Evolutionary conservation across 2,797 vertebrate genomes (phyloP).

Genomic region (Syndactyla subalaris): DNA sequence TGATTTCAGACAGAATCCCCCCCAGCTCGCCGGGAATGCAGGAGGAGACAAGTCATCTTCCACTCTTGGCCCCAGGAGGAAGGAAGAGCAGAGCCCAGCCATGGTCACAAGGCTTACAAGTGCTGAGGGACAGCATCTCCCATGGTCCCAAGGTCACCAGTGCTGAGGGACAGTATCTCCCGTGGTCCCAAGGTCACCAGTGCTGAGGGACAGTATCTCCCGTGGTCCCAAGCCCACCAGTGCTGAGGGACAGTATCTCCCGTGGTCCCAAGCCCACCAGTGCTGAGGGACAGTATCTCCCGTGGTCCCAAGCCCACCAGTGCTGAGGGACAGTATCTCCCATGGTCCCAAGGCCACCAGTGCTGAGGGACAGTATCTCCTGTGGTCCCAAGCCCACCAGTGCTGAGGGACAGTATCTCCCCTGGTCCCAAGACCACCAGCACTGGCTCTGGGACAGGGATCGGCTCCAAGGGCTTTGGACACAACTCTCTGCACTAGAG

Average conservation of each 20-base stretch:
- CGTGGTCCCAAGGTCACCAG: too few species aligned
- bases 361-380: not conserved
- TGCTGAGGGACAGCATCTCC: not conserved
- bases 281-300: too few species aligned
- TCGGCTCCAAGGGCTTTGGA: not conserved
- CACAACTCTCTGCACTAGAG: not conserved
- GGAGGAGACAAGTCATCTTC: not conserved
- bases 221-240: too few species aligned
- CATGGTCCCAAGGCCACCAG: accelerated
- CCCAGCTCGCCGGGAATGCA: not conserved
- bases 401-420: too few species aligned
- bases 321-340: not conserved
- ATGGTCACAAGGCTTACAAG: not conserved
- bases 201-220: too few species aligned
- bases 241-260: not conserved
- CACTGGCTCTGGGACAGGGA: not conserved
- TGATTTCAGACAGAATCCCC: not conserved
- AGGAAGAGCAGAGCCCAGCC: not conserved
- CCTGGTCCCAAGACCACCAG: not conserved
- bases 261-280: too few species aligned
- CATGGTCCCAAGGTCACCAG: too few species aligned
- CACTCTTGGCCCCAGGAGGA: not conserved
- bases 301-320: too few species aligned
- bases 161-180: not conserved
- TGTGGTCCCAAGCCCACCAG: too few species aligned